phyloP scores from a whole-genome alignment of 2,888 invertebrate genomes.

The Prosapia bicincta region DNA sequence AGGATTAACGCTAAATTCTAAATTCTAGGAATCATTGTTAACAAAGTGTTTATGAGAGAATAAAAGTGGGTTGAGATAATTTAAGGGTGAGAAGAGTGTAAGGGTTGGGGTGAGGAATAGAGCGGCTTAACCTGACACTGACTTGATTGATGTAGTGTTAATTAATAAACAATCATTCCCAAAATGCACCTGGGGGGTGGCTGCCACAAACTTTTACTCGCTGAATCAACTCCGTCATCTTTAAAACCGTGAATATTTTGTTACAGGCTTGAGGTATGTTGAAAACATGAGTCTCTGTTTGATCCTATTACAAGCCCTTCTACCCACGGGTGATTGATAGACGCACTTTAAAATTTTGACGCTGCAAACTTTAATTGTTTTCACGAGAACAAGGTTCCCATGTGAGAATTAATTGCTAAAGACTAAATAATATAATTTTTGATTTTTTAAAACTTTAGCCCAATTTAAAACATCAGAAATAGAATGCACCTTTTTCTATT shows the following conservation, averaged over 20 bases:
- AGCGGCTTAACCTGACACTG: neutral
- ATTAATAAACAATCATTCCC: slow-evolving; percentile 34
- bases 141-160: slow-evolving; percentile 36
- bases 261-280: neutral
- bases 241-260: neutral
- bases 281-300: neutral
- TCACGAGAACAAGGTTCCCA: neutral
- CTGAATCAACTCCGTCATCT: neutral
- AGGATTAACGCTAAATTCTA: too few species aligned
- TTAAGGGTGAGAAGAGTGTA: neutral
- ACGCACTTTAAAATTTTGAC: neutral
- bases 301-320: neutral
- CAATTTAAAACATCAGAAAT: too few species aligned
- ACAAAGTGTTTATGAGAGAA: neutral
- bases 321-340: neutral
- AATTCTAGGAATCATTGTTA: neutral
- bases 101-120: neutral
- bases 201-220: neutral
- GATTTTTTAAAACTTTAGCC: too few species aligned
- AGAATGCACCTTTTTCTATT: too few species aligned
- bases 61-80: neutral
- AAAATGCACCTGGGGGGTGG: slow-evolving; percentile 12
- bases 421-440: too few species aligned
- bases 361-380: neutral
- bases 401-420: neutral